Conservation (phyloP, 1,140 invertebrate genomes). For the Helicoverpa zea region DNA sequence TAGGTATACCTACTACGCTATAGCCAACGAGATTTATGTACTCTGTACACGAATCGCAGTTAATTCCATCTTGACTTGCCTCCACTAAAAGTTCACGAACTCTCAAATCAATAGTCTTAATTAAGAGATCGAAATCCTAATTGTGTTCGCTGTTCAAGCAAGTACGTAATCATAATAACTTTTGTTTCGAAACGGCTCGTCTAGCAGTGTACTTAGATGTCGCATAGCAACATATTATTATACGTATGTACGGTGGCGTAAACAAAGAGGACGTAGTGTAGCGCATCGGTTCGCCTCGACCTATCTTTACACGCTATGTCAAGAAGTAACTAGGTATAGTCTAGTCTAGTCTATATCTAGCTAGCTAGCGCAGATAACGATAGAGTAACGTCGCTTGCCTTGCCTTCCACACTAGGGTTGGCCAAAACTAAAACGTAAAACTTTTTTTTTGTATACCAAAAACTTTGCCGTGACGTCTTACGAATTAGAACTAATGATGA, state of each 20-base stretch:
- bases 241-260: slow-evolving; percentile 31
- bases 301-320: slow-evolving; percentile 59
- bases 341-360: slow-evolving; percentile 43
- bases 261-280: slow-evolving; percentile 44
- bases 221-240: slow-evolving; percentile 32
- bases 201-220: slow-evolving; percentile 6
- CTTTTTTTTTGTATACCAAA: neutral
- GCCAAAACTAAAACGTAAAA: slow-evolving; percentile 25
- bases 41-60: neutral
- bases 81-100: too few relatives aligned
- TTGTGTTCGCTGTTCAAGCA: neutral
- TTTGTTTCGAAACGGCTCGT: slow-evolving; percentile 22
- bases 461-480: slow-evolving; percentile 3
- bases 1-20: neutral
- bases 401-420: slow-evolving; percentile 52
- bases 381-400: slow-evolving; percentile 48
- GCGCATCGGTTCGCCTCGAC: slow-evolving; percentile 65
- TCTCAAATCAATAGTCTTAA: neutral
- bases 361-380: slow-evolving; percentile 50
- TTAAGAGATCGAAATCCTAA: slow-evolving; percentile 5
- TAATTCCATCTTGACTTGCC: neutral
- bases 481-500: slow-evolving; percentile 5
- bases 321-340: slow-evolving; percentile 52
- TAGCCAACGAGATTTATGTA: slow-evolving; percentile 2
- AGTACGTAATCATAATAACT: slow-evolving; percentile 2